Percentiles rank a stretch among this genome's conserved stretches.
Evolutionary conservation across 2,888 invertebrate genomes (phyloP).

Genomic region (Cynaeus angustus): DNA sequence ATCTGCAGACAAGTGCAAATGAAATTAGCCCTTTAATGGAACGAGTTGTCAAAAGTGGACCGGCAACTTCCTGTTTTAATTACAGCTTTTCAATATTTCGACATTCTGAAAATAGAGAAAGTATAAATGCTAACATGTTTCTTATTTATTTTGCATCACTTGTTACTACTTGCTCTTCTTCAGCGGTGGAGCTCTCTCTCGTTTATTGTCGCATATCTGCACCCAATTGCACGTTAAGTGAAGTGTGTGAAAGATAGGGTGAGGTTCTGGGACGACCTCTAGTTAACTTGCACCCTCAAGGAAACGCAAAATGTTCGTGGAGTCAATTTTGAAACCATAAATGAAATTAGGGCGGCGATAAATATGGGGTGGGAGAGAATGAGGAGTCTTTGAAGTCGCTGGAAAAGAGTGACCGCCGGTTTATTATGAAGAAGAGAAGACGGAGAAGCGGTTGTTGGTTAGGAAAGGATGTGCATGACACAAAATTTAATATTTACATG

Average conservation of each 20-base stretch:
- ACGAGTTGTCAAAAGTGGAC: neutral
- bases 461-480: too few relatives aligned
- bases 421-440: constrained; percentile 9
- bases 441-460: neutral
- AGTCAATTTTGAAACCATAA: constrained; percentile 45
- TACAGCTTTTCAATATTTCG: constrained; percentile 9
- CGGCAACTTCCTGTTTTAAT: constrained; percentile 11
- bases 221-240: constrained; percentile 27
- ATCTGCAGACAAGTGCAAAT: constrained; percentile 5
- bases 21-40: constrained; percentile 20
- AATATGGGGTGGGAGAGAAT: constrained; percentile 22
- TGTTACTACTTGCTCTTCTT: too few relatives aligned
- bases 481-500: too few relatives aligned
- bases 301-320: constrained; percentile 21
- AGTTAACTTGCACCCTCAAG: constrained; percentile 8
- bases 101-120: neutral
- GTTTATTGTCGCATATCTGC: constrained; percentile 29
- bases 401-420: constrained; percentile 27
- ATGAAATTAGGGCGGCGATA: constrained; percentile 45
- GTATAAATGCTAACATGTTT: too few relatives aligned
- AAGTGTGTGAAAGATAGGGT: constrained; percentile 28
- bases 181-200: constrained; percentile 25
- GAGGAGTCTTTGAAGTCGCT: constrained; percentile 28
- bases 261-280: constrained; percentile 10
- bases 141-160: too few relatives aligned